Evolutionary conservation across 1,140 invertebrate species (phyloP).

Genomic region (Psilanteris sp.): DNA sequence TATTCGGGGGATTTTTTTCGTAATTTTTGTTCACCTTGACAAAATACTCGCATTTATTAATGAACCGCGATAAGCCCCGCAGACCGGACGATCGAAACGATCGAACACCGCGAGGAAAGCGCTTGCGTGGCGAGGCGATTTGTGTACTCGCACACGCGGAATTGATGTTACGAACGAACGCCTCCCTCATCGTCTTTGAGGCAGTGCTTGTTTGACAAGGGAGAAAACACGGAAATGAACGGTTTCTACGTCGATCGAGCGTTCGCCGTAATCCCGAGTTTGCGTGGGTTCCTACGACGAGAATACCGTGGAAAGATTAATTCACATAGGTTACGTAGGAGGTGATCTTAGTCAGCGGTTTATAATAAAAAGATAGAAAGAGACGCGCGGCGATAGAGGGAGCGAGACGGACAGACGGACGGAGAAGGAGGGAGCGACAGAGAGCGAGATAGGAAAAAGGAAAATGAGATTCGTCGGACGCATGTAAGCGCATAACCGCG

Average conservation of each 20-base stretch:
- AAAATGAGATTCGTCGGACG: background rate
- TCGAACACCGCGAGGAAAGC: no score
- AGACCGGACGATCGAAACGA: no score
- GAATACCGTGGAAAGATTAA: constrained; percentile 60
- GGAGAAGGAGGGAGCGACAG: background rate
- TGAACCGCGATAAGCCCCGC: no score
- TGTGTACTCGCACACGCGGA: constrained; percentile 21
- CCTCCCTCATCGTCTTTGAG: constrained; percentile 41
- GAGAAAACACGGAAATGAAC: constrained; percentile 66
- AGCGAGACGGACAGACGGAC: background rate
- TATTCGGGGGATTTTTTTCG: no score
- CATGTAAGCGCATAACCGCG: constrained; percentile 10
- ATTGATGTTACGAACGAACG: constrained; percentile 41
- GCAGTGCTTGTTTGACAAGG: constrained; percentile 61
- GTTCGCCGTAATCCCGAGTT: constrained; percentile 55
- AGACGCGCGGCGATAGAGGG: background rate
- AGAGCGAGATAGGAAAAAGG: background rate
- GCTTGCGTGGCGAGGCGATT: constrained; percentile 32
- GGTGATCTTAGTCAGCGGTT: constrained; percentile 57
- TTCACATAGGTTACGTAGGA: constrained; percentile 68
- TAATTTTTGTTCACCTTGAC: no score
- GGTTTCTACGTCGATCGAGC: constrained; percentile 63
- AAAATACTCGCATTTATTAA: no score
- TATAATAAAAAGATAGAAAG: constrained; percentile 27
- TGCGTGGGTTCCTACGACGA: constrained; percentile 55